These are phyloP conservation scores for Scatophagus argus DNA, from an alignment of 2,113 vertebrate genomes.

Conservation along the genomic window DNA sequence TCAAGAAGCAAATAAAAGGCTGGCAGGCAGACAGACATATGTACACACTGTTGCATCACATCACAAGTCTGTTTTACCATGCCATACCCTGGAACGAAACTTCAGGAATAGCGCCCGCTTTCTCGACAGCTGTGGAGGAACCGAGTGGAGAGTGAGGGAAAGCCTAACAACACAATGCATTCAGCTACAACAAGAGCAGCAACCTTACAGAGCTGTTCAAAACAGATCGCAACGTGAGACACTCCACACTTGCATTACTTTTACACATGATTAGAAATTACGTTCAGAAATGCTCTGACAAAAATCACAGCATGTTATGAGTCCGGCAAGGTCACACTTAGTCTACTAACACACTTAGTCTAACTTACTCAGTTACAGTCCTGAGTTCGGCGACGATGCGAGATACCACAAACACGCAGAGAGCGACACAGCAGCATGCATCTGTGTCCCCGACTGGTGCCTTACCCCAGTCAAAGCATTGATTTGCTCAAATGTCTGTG, in stretches of 20 bases:
- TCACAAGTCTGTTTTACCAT: slow-evolving; percentile 81
- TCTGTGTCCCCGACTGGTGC: slow-evolving; percentile 18
- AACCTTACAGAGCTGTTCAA: slow-evolving; percentile 8
- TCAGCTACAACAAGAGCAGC: slow-evolving; percentile 11
- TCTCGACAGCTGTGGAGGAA: slow-evolving; percentile 83
- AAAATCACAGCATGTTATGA: not conserved
- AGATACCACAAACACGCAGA: slow-evolving; percentile 32
- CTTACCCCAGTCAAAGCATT: slow-evolving; percentile 77
- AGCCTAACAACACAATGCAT: slow-evolving; percentile 27
- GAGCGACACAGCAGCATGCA: slow-evolving; percentile 51
- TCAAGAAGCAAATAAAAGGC: slow-evolving; percentile 4
- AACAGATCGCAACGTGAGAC: not conserved
- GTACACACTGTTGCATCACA: slow-evolving; percentile 61
- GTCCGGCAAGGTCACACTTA: not conserved
- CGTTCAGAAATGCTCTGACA: slow-evolving; percentile 21
- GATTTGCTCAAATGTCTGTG: slow-evolving; percentile 63
- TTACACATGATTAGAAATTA: slow-evolving; percentile 7
- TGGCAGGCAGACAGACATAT: slow-evolving; percentile 48
- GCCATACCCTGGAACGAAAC: slow-evolving; percentile 86
- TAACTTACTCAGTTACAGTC: slow-evolving; percentile 11
- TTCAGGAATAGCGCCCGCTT: slow-evolving; percentile 84
- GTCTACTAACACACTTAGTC: no score
- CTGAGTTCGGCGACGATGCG: not conserved
- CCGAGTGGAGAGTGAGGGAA: slow-evolving; percentile 60
- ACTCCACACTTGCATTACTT: not conserved